phyloP scores from a whole-genome alignment of 2,113 vertebrate species.

The Macaca mulatta region DNA sequence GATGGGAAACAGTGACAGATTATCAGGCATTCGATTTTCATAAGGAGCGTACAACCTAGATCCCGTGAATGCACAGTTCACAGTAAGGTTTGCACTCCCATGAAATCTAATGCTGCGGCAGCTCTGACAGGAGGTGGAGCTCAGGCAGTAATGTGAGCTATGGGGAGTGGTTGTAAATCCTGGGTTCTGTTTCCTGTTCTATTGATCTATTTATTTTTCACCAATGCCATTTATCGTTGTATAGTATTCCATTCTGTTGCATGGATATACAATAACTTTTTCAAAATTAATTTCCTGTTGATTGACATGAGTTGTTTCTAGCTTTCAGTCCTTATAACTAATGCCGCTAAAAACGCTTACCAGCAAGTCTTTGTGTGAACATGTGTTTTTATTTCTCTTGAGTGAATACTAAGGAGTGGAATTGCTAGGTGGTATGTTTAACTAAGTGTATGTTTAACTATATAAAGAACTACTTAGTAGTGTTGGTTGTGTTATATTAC shows the following conservation, averaged over 20 bases:
- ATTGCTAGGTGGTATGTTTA: not conserved
- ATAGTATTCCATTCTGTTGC: not conserved
- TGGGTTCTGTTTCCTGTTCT: not conserved
- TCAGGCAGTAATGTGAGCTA: too few relatives aligned
- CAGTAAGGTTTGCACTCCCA: too few relatives aligned
- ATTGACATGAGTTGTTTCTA: not conserved
- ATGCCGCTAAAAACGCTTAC: not conserved
- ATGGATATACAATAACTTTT: not conserved
- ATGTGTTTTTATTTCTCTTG: not conserved
- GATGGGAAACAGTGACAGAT: too few relatives aligned
- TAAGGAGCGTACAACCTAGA: too few relatives aligned
- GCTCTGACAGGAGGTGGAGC: too few relatives aligned
- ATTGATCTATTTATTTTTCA: not conserved
- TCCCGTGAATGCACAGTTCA: too few relatives aligned
- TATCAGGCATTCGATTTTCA: too few relatives aligned
- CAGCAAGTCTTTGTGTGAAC: not conserved
- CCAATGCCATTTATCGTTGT: not conserved
- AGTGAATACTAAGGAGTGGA: not conserved
- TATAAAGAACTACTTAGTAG: not conserved
- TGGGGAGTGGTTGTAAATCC: not conserved
- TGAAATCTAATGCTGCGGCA: too few relatives aligned
- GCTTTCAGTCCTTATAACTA: not conserved
- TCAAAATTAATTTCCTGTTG: not conserved
- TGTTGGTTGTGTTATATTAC: not conserved
- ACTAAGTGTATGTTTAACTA: not conserved